phyloP scores from a whole-genome alignment of 1,140 invertebrate genomes.

The Trachelipus rathkii region DNA sequence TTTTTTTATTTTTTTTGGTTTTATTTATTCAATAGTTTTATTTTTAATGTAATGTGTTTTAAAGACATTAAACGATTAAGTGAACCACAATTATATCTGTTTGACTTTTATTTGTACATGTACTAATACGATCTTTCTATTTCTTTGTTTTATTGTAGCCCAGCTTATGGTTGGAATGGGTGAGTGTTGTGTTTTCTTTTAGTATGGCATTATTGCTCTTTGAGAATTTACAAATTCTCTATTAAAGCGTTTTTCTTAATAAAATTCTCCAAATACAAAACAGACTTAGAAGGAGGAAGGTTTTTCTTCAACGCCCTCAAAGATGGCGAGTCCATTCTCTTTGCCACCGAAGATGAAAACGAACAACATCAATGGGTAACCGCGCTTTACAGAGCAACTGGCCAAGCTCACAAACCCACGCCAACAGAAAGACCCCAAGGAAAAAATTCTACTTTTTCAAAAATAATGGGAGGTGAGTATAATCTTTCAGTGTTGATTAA shows the following conservation, averaged over 20 bases:
- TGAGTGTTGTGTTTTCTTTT: constrained; percentile 46
- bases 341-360: constrained; percentile 96
- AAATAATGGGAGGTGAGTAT: constrained; percentile 74
- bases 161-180: constrained; percentile 84
- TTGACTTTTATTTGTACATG: too few species aligned
- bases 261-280: constrained; percentile 32
- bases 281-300: constrained; percentile 78
- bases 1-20: too few species aligned
- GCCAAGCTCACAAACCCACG: constrained; percentile 96
- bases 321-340: constrained; percentile 94
- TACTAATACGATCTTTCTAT: constrained; percentile 10
- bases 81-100: too few species aligned
- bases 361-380: constrained; percentile 98
- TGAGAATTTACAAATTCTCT: too few species aligned
- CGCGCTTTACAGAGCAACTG: constrained; percentile 97
- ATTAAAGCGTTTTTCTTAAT: background rate
- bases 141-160: constrained; percentile 59
- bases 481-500: background rate
- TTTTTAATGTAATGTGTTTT: too few species aligned
- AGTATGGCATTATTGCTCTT: too few species aligned
- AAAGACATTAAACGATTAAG: too few species aligned
- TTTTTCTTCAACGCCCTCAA: constrained; percentile 98
- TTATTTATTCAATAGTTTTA: too few species aligned
- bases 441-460: constrained; percentile 78
- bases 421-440: constrained; percentile 75